Evolutionary conservation across 2,113 vertebrate genomes (phyloP), one percentile per base, ranked within the genome.

Genomic region (Mustela lutreola): DNA sequence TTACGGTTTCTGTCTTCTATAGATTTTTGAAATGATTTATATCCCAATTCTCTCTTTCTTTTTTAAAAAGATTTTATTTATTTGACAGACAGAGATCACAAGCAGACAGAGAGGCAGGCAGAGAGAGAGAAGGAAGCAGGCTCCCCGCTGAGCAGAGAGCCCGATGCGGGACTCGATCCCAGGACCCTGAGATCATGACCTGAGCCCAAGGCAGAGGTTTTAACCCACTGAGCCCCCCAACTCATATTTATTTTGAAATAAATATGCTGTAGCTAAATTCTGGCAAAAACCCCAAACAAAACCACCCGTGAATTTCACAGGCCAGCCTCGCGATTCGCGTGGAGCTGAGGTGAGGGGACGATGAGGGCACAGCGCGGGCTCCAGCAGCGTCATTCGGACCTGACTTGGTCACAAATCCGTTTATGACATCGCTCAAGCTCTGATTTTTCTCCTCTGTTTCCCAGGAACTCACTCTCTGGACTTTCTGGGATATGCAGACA

Each of bases 401-500:
- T 10, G 36, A 4, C 81, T 63, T 39, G 36, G 18, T 26, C 42
- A 84, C 26, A 62, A 48, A 1, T 36, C 39, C 75, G 58, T 28
- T 36, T 11, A 60, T 2, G 21, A 42, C 14, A 10, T 26, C 33
- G 8, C 14, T n/a, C 62, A 48, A 58, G 39, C 33, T 22, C 80
- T n/a, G 12, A 19, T 8, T 67, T 45, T 7, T 60, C 48, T 92
- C 19, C 6, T 50, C 48, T 4, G 9, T 31, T 31, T 58, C 45
- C 58, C 26, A 53, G 18, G 42, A 22, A 81, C 7, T 4, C 42
- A 21, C 2, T 15, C 21, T 28, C 11, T 42, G 62, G 53, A 36
- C 4, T 0, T 24, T 45, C 42, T 31, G 31, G 28, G 31, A 11
- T 0, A 3, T 4, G n/a, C 0, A 1, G 65, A 42, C 39, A 22